Evolutionary conservation across 2,113 vertebrate genomes (phyloP).

Genomic region (Chamaetylas fuelleborni): DNA sequence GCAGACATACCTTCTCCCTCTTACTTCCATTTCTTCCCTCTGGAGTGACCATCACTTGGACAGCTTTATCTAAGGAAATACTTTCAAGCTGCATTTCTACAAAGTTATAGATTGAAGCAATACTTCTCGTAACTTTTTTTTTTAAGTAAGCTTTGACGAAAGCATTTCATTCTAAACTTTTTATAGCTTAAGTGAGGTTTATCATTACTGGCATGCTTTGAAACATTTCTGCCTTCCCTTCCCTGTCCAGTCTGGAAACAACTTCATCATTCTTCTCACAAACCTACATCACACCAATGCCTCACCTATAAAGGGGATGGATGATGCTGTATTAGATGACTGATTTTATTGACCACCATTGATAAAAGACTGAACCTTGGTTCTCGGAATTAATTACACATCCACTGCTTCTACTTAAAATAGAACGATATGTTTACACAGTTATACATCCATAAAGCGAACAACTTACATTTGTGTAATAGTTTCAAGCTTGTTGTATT

Average conservation of each 20-base stretch:
- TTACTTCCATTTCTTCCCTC: background rate
- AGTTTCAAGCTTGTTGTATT: background rate
- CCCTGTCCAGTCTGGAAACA: background rate
- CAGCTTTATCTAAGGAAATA: background rate
- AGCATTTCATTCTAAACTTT: background rate
- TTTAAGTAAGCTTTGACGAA: background rate
- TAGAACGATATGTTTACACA: background rate
- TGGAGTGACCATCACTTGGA: background rate
- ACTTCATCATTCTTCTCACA: background rate
- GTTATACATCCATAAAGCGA: background rate
- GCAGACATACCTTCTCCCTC: background rate
- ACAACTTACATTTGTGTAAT: background rate
- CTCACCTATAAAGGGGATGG: background rate
- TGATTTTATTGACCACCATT: background rate
- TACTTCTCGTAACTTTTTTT: background rate
- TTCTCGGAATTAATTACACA: background rate
- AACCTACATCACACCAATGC: background rate
- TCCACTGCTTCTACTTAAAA: background rate
- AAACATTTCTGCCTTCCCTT: background rate
- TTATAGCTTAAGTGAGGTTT: background rate
- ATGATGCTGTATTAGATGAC: background rate
- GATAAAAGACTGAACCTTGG: slow-evolving; percentile 22
- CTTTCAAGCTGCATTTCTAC: background rate
- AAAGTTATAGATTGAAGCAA: background rate
- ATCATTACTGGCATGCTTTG: background rate